These are phyloP conservation scores for Arbacia lixula DNA, from an alignment of 53 echinoderm and acorn worm species.

Conservation along the genomic window DNA sequence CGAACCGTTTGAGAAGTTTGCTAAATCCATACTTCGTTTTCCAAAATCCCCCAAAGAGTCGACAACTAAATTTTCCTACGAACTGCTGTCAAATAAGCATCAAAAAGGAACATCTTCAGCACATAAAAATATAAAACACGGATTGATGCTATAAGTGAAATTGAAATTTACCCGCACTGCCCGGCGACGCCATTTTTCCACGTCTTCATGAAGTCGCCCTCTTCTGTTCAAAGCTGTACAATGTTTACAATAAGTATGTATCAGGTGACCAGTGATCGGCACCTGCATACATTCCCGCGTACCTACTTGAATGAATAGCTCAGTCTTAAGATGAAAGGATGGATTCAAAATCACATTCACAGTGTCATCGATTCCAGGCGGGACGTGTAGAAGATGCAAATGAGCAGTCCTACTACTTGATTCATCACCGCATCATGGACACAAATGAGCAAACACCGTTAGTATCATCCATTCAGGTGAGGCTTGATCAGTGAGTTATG, in stretches of 20 bases:
- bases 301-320: too few relatives aligned
- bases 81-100: too few relatives aligned
- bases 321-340: too few relatives aligned
- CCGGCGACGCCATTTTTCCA: constrained; percentile 47
- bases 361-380: not conserved
- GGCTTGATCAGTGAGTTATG: too few relatives aligned
- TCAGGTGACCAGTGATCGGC: too few relatives aligned
- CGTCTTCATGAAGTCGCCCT: too few relatives aligned
- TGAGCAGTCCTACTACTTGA: not conserved
- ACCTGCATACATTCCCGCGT: too few relatives aligned
- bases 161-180: constrained; percentile 51
- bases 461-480: not conserved
- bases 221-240: not conserved
- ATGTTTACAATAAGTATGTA: constrained; percentile 16
- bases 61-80: too few relatives aligned
- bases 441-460: constrained; percentile 9
- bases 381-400: constrained; percentile 42
- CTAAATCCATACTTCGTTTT: too few relatives aligned
- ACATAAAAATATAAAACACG: constrained; percentile 1
- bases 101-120: constrained; percentile 78
- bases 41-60: too few relatives aligned
- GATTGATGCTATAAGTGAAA: too few relatives aligned
- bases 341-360: not conserved
- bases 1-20: too few relatives aligned
- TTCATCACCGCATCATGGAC: constrained; percentile 7